Conservation (phyloP, 2,888 invertebrate genomes). For the Watsonalla cultraria region DNA sequence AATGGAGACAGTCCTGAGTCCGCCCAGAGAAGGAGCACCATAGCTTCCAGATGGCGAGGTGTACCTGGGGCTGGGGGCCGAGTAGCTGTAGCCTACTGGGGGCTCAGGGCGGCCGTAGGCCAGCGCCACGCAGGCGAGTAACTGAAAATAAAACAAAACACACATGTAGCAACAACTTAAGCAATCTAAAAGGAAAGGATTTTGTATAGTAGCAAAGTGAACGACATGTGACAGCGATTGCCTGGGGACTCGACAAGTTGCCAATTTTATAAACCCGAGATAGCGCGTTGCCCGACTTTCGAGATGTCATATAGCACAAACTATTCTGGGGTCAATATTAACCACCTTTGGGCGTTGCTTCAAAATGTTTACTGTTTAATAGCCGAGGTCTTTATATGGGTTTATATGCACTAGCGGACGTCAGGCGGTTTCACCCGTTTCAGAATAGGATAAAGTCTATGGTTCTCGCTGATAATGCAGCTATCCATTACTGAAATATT, state of each 20-base stretch:
- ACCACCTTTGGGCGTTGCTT: no score
- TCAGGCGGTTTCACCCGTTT: neutral
- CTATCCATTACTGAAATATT: no score
- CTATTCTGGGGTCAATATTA: neutral
- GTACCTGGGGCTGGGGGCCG: conserved; percentile 50
- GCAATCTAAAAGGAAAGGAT: conserved; percentile 9
- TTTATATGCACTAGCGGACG: neutral
- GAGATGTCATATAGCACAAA: conserved; percentile 1
- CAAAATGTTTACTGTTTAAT: neutral
- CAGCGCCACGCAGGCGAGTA: conserved; percentile 71
- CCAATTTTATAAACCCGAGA: conserved; percentile 1
- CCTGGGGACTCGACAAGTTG: conserved; percentile 6
- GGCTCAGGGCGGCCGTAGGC: conserved; percentile 71
- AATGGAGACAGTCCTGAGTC: neutral
- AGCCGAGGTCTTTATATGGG: neutral
- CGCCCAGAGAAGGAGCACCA: conserved; percentile 32
- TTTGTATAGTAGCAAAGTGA: neutral
- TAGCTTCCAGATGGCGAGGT: conserved; percentile 45
- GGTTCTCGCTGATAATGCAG: no score
- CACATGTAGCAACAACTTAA: conserved; percentile 7
- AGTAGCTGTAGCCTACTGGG: conserved; percentile 73
- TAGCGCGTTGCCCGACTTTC: conserved; percentile 2
- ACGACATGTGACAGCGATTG: conserved; percentile 1
- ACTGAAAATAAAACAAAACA: conserved; percentile 43
- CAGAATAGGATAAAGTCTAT: no score